Conservation (phyloP, 2,113 vertebrate species). For the Carassius auratus region DNA sequence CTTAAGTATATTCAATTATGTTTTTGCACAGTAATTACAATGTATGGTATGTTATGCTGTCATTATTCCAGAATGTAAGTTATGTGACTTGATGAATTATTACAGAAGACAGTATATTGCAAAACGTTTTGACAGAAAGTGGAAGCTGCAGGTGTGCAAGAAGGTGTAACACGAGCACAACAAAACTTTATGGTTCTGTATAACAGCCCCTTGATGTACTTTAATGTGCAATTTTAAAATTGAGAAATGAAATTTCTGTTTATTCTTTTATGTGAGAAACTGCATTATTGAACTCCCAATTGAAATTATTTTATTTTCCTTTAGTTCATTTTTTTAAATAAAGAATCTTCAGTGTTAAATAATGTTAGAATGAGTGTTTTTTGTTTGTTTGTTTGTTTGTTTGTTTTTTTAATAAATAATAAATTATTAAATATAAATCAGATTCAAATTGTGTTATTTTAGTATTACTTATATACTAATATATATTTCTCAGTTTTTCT, state of each 20-base stretch:
- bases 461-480: neutral
- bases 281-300: slow-evolving; percentile 40
- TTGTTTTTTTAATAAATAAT: neutral
- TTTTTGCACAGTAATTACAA: slow-evolving; percentile 43
- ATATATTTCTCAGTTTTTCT: neutral
- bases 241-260: slow-evolving; percentile 46
- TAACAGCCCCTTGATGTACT: slow-evolving; percentile 28
- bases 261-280: slow-evolving; percentile 37
- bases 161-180: neutral
- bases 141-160: neutral
- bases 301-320: slow-evolving; percentile 53
- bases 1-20: slow-evolving; percentile 20
- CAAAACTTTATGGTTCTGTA: slow-evolving; percentile 22
- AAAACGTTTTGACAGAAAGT: neutral
- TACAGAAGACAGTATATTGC: neutral
- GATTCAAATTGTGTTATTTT: neutral
- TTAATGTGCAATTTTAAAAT: slow-evolving; percentile 36
- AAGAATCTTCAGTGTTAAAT: slow-evolving; percentile 60
- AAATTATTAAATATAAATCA: neutral
- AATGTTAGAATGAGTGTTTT: slow-evolving; percentile 17
- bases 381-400: neutral
- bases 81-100: neutral
- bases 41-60: slow-evolving; percentile 39
- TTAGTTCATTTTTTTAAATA: slow-evolving; percentile 62
- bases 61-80: slow-evolving; percentile 12